Evolutionary conservation across 2,888 invertebrate genomes (phyloP).

Genomic region (Physocephala rufipes): DNA sequence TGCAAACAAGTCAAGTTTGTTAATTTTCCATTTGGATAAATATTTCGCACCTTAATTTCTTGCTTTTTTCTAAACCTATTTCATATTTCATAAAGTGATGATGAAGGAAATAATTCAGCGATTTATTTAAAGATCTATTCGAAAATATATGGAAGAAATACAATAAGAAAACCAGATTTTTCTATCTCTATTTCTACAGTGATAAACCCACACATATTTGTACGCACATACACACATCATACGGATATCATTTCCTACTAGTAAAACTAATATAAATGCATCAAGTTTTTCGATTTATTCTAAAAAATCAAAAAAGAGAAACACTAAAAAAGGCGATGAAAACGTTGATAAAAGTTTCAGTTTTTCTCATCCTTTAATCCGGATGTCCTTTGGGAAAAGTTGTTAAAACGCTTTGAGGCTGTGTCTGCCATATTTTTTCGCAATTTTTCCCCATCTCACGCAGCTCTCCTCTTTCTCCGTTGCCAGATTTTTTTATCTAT

Average conservation of each 20-base stretch:
- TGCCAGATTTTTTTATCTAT: too few species aligned
- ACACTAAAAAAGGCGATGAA: constrained; percentile 9
- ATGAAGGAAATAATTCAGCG: constrained; percentile 44
- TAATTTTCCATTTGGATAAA: too few species aligned
- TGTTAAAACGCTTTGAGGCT: constrained; percentile 50
- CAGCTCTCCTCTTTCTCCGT: constrained; percentile 26
- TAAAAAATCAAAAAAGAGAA: constrained; percentile 28
- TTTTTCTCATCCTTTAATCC: constrained; percentile 62
- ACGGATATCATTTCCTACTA: too few species aligned
- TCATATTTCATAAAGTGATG: too few species aligned
- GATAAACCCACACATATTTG: constrained; percentile 29
- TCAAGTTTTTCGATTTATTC: not conserved
- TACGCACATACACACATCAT: not conserved
- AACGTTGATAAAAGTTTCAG: constrained; percentile 58
- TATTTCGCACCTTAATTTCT: too few species aligned
- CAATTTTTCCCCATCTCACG: constrained; percentile 2
- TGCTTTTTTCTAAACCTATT: too few species aligned
- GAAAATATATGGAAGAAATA: constrained; percentile 50
- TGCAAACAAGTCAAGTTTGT: too few species aligned
- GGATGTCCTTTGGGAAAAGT: constrained; percentile 62
- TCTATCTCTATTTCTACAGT: constrained; percentile 42
- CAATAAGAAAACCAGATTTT: too few species aligned
- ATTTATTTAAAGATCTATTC: constrained; percentile 62
- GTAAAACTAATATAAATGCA: constrained; percentile 10
- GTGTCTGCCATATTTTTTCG: constrained; percentile 37